These are phyloP conservation scores for Synanthedon andrenaeformis DNA, from an alignment of 2,888 invertebrate species.

Conservation along the genomic window DNA sequence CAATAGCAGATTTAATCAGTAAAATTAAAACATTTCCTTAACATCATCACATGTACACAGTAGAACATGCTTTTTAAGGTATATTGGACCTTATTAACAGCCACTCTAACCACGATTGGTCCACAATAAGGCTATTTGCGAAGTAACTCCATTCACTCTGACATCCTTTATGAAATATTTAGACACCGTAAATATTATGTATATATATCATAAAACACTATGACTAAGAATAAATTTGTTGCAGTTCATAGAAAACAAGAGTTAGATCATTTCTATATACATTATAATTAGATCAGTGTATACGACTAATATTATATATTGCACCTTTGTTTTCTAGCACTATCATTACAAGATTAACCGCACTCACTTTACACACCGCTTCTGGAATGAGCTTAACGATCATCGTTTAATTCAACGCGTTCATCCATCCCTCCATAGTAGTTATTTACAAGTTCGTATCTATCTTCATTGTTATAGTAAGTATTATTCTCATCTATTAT, in stretches of 20 bases:
- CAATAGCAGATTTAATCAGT: background rate
- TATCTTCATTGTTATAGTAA: conserved; percentile 33
- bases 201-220: background rate
- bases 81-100: conserved; percentile 21
- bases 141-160: conserved; percentile 14
- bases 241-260: conserved; percentile 13
- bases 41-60: background rate
- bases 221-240: conserved; percentile 14
- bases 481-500: conserved; percentile 40
- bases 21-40: background rate
- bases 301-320: conserved; percentile 13
- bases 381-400: conserved; percentile 56
- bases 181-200: background rate
- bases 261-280: background rate
- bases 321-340: conserved; percentile 35
- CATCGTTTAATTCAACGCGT: conserved; percentile 31
- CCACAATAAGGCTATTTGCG: conserved; percentile 54
- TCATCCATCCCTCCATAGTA: conserved; percentile 28
- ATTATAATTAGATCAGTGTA: conserved; percentile 2
- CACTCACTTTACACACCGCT: conserved; percentile 17
- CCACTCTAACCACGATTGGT: conserved; percentile 47
- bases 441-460: conserved; percentile 39
- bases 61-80: conserved; percentile 5
- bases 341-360: conserved; percentile 24
- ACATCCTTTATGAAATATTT: background rate